Evolutionary conservation across 1,140 invertebrate species (phyloP).

Genomic region (Conus betulinus): DNA sequence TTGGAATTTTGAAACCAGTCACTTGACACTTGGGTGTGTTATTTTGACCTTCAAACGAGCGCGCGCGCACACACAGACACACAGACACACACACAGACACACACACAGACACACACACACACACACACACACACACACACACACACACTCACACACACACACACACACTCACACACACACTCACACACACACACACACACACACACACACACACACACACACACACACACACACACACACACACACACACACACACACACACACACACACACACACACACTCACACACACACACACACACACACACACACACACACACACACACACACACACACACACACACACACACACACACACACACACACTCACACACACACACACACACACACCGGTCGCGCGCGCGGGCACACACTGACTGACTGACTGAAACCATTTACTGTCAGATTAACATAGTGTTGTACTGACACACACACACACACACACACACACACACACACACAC

Average conservation of each 20-base stretch:
- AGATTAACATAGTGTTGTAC: no score
- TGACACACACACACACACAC: no score
- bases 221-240: conserved; percentile 6
- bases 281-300: neutral
- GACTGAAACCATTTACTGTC: no score
- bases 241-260: neutral
- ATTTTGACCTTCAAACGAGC: neutral
- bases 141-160: neutral
- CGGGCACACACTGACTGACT: no score
- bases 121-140: neutral
- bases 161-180: neutral
- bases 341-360: neutral
- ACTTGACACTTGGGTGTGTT: no score
- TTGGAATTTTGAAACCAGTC: no score
- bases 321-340: neutral
- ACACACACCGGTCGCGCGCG: no score
- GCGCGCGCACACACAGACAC: neutral
- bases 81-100: neutral
- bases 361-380: no score
- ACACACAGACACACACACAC: neutral
- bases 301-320: neutral
- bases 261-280: neutral
- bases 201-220: neutral
- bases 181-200: neutral
- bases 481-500: no score